Percentiles rank a stretch among this genome's conserved stretches.
Evolutionary conservation across 2,797 vertebrate species (phyloP).

Genomic region (Paramormyrops hopkinsi): DNA sequence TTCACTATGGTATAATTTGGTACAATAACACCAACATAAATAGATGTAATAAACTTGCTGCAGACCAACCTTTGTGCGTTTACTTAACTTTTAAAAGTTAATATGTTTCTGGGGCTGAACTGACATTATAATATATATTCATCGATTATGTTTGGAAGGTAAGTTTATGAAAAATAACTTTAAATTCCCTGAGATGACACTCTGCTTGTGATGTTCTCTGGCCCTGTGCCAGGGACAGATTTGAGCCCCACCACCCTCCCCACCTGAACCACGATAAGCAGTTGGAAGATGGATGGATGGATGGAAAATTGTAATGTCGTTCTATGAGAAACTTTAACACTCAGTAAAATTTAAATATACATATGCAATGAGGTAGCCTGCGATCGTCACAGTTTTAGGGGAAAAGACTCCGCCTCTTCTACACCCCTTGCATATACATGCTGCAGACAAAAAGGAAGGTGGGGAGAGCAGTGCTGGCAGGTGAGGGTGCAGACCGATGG

Average conservation of each 20-base stretch:
- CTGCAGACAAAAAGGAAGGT: not conserved
- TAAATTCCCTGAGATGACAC: not conserved
- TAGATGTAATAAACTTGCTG: not conserved
- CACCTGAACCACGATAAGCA: not conserved
- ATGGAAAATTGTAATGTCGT: not conserved
- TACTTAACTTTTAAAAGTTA: not conserved
- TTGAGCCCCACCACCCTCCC: not conserved
- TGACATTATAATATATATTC: not conserved
- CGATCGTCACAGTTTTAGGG: not conserved
- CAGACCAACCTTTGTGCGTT: not conserved
- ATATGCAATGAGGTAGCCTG: not conserved
- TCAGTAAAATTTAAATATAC: not conserved
- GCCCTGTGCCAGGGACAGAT: not conserved
- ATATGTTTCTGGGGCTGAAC: not conserved
- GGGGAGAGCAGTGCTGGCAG: not conserved
- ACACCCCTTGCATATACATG: not conserved
- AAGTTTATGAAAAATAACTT: not conserved
- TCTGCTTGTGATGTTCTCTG: not conserved
- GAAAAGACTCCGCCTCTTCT: not conserved
- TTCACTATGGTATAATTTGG: not conserved
- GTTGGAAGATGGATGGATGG: not conserved
- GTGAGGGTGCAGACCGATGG: conserved; percentile 22
- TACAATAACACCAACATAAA: not conserved
- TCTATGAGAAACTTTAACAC: not conserved
- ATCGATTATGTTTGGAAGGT: not conserved